Evolutionary conservation across 2,797 vertebrate genomes (phyloP), one percentile per base, ranked within the genome.

Genomic region (Sebastes cheni): DNA sequence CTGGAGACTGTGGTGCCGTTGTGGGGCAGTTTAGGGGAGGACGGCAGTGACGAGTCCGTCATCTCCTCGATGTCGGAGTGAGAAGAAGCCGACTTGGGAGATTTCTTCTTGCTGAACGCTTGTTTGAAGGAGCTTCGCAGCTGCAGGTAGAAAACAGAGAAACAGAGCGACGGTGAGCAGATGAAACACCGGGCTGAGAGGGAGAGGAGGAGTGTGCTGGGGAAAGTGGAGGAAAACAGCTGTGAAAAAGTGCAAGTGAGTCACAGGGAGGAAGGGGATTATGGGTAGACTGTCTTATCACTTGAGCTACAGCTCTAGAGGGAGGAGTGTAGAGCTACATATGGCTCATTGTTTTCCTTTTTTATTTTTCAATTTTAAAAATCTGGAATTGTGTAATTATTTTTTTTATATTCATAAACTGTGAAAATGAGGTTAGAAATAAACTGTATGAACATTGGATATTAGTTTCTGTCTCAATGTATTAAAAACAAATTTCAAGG

Each of bases 31-130:
- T 99, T 99, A 1, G 98, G 98, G 0, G 98, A 99, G 11, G 98
- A 98, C 6, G 98, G 98, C 65, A 99, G 82, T 0, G 98, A 99
- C 13, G 95, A 99, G 91, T 99, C 98, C 0, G 97, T 99, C 98
- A 99, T 99, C 94, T 99, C 98, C 93, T 99, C 98, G 6, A 99
- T 99, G 90, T 99, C 98, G 0, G 98, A 99, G 90, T 99, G 98
- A 75, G 98, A 99, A 22, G 98, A 99, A 0, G 98, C 98, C 0
- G 98, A 99, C 92, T 99, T 99, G 5, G 98, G 98, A 30, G 98
- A 99, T 75, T 99, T 99, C 96, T 99, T 99, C 92, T 99, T 99
- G 76, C 97, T 97, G 80, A 99, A 99, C 3, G 98, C 98, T 95
- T 99, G 98, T 92, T 99, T 99, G 96, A 99, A 99, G 93, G 98